Evolutionary conservation across 2,888 invertebrate species (phyloP), one percentile per base, ranked within the genome.

Genomic region (Cryptops parisi): DNA sequence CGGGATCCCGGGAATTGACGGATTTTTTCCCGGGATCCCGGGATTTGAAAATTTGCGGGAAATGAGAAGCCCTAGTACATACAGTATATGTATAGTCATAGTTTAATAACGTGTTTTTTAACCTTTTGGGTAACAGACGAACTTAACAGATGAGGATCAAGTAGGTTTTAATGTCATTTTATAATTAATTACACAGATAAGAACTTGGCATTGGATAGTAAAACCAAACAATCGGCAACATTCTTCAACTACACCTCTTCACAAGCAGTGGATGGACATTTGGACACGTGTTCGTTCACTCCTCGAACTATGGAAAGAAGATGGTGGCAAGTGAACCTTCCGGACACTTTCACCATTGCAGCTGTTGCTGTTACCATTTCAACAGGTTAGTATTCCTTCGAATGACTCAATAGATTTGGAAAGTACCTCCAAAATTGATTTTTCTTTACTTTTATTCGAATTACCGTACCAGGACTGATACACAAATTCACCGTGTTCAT

Each of bases 301-400:
- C 64, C 65, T 12, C 58, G 62, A 24, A 61, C 60, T 2, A 56
- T 59, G 5, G 62, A 63, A 24, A 62, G 63, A n/a, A 55, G 66
- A 21, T 66, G 67, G 67, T 64, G 66, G 64, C 64, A 66, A 55
- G 57, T 64, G 9, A 62, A 62, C 53, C 58, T 64, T 4, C 58
- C 55, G 5, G 53, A 57, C 22, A 56, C 60, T 24, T 57, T 59
- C 47, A 58, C 60, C 23, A 61, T 64, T 21, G 59, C 60, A 26
- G 56, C 61, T 5, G 64, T 64, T 3, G 62, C 62, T 2, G 57
- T 64, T 40, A 60, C 62, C 33, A 62, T 64, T 38, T 60, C 60
- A 44, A 59, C 62, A 54, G 64, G 64, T 61, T 40, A 45, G 58
- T 44, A 6, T 9, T 9, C 15, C 15, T 15, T 33, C 15, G 33